Base-by-base conservation (phyloP, 2,113 vertebrate species). In the Oxygymnocypris stewartii region DNA sequence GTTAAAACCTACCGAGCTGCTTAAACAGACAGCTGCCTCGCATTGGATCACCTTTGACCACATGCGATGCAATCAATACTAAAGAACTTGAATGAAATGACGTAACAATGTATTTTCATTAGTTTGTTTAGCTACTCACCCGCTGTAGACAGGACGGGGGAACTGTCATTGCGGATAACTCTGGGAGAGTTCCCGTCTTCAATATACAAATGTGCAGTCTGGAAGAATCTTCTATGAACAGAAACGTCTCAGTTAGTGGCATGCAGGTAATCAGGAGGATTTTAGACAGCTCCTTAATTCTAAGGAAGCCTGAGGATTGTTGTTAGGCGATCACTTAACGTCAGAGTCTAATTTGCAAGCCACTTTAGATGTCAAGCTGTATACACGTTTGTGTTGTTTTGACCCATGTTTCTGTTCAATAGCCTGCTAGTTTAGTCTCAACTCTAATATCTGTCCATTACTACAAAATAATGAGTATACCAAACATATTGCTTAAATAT, bases 181-280 rank as follows among this genome's bases (percentile, higher is more conserved):
- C 97, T 95, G 25, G 97, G 97, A 47, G 98, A 99, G 89, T 92
- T 98, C 95, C 97, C 98, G 91, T 99, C 98, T 91, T 99, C 98
- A 92, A 99, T 96, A 88, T 98, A 99, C 94, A 99, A 98, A 94
- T 99, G 98, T 91, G 98, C 97, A 23, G 97, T 98, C 93, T 99
- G 98, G 91, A 99, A 99, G 95, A 98, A 99, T 92, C 98, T 99
- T 95, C 98, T 99, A 75, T 84, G 88, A 91, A 82, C 84, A 92
- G 78, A 92, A 71, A 91, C 0, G 28, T 51, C 89, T 47, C 88
- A 80, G 71, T 89, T 86, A 81, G 71, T 47, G 31, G 67, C 74
- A 67, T 84, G 84, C 87, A 67, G 59, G n/a, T 23, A 51, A 69
- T 35, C 44, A 31, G 25, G n/a, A 69, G 31, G 80, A 61, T 81